phyloP scores from a whole-genome alignment of 1,140 invertebrate genomes.

The Drosophila bipectinata region DNA sequence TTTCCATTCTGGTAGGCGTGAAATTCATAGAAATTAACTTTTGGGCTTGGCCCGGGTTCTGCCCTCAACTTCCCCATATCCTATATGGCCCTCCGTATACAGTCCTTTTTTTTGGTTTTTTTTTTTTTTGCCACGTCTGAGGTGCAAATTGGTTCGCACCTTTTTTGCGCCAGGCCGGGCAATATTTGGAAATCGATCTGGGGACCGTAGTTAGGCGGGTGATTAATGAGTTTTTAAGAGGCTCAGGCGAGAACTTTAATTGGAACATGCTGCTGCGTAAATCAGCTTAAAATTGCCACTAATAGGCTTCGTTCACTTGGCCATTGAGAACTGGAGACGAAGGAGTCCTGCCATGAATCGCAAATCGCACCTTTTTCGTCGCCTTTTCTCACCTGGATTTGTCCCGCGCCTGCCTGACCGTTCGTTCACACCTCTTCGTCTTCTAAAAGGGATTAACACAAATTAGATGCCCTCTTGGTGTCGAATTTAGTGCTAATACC shows the following conservation, averaged over 20 bases:
- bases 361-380: not conserved
- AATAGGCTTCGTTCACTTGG: constrained; percentile 59
- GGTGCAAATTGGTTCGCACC: constrained; percentile 82
- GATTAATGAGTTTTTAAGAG: constrained; percentile 84
- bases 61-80: not conserved
- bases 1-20: constrained; percentile 62
- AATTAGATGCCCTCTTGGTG: constrained; percentile 36
- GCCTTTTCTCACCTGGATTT: constrained; percentile 7
- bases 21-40: constrained; percentile 77
- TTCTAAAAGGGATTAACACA: constrained; percentile 37
- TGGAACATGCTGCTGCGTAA: constrained; percentile 82
- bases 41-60: constrained; percentile 26
- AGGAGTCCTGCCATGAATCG: too few relatives aligned
- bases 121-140: constrained; percentile 67
- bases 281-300: constrained; percentile 83
- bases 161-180: constrained; percentile 38
- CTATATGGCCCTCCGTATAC: not conserved
- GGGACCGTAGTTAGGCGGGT: constrained; percentile 76
- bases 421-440: constrained; percentile 63
- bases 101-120: not conserved
- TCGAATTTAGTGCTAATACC: constrained; percentile 26
- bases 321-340: constrained; percentile 17
- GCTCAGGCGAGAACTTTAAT: constrained; percentile 80
- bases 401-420: constrained; percentile 31
- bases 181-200: constrained; percentile 81